phyloP scores from a whole-genome alignment of 1,140 invertebrate genomes.

The Sarcophaga bullata region DNA sequence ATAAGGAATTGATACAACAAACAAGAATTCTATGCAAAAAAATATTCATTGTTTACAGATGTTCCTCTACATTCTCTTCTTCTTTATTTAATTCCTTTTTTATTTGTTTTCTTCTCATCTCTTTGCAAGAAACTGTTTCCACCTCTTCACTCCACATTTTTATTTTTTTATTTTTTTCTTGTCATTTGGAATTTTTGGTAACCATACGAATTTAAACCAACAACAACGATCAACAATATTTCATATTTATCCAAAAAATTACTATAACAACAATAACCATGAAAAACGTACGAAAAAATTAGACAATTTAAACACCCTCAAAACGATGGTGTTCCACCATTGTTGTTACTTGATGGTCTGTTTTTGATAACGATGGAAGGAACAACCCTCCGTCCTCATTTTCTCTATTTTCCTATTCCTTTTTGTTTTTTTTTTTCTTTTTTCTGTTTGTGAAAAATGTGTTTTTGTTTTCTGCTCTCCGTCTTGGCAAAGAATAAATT shows the following conservation, averaged over 20 bases:
- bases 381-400: constrained; percentile 27
- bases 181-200: neutral
- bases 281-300: neutral
- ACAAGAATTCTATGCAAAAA: neutral
- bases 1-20: constrained; percentile 16
- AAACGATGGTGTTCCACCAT: constrained; percentile 39
- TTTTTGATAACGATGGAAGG: constrained; percentile 32
- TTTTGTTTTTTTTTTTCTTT: neutral
- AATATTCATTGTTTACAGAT: constrained; percentile 30
- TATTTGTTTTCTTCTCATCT: neutral
- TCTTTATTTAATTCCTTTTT: no score
- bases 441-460: no score
- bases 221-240: constrained; percentile 36
- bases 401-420: neutral
- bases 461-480: no score
- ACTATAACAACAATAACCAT: neutral
- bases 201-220: constrained; percentile 32
- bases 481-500: no score
- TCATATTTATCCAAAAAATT: constrained; percentile 28
- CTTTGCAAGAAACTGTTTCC: constrained; percentile 33
- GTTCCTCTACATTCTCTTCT: neutral
- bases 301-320: constrained; percentile 36
- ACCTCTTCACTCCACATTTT: constrained; percentile 4
- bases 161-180: no score
- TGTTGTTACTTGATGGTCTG: constrained; percentile 31